Conservation (phyloP, 1,140 invertebrate genomes). For the Trichomalopsis sarcophagae region DNA sequence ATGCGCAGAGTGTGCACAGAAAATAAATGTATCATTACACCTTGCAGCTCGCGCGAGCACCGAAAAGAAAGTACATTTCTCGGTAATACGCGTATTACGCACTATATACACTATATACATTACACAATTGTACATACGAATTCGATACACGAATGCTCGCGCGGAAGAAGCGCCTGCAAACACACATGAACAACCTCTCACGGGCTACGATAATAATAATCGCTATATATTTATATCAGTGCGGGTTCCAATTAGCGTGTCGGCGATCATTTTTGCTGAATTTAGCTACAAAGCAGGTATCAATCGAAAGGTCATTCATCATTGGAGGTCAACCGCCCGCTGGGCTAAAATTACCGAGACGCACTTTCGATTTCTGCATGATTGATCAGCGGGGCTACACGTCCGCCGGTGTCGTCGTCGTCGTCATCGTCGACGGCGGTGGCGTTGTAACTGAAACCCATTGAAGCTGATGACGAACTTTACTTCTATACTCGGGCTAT, state of each 20-base stretch:
- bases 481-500: too few species aligned
- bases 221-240: too few species aligned
- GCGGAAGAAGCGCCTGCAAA: background rate
- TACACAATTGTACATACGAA: slow-evolving; percentile 27
- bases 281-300: too few species aligned
- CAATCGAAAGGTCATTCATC: slow-evolving; percentile 8
- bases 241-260: too few species aligned
- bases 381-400: background rate
- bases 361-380: slow-evolving; percentile 23
- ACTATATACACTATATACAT: background rate
- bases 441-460: too few species aligned
- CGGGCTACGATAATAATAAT: too few species aligned
- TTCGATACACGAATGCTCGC: background rate
- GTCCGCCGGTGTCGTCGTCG: background rate
- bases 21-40: slow-evolving; percentile 30
- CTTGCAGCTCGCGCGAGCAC: background rate
- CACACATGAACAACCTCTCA: background rate
- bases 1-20: too few species aligned
- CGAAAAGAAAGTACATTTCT: slow-evolving; percentile 38
- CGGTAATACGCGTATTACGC: slow-evolving; percentile 1
- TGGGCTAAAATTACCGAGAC: background rate
- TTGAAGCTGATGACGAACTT: background rate
- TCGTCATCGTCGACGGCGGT: background rate
- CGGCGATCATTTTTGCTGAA: too few species aligned
- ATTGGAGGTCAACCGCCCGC: slow-evolving; percentile 11